These are phyloP conservation scores for Drosophila paracracens DNA, from an alignment of 2,888 invertebrate genomes.

Conservation along the genomic window DNA sequence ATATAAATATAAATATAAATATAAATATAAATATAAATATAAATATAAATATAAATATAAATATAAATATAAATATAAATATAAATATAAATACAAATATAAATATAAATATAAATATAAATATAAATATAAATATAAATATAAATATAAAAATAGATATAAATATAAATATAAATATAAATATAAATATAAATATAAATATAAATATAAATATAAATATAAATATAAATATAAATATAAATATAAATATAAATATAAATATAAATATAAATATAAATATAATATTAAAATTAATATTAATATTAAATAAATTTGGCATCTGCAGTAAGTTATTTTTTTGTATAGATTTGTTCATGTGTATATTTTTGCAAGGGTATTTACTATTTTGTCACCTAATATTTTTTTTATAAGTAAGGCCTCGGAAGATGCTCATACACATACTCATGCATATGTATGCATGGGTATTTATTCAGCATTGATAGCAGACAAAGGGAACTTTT, in stretches of 20 bases:
- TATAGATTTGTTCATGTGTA: no score
- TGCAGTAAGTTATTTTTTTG: no score
- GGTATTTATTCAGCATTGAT: neutral
- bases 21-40: neutral
- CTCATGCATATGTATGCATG: neutral
- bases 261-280: neutral
- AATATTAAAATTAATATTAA: neutral
- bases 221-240: neutral
- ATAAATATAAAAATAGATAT: neutral
- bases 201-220: neutral
- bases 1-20: slow-evolving; percentile 1
- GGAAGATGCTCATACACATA: no score
- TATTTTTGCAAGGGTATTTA: no score
- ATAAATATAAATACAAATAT: neutral
- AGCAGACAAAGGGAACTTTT: neutral
- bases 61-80: neutral
- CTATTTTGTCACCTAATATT: neutral
- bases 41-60: no score
- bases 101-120: neutral
- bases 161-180: no score
- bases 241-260: neutral
- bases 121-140: no score
- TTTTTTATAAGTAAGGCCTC: neutral
- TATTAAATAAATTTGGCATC: no score
- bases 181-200: neutral